Percentiles rank a stretch among this genome's conserved stretches.
phyloP scores from a whole-genome alignment of 2,797 vertebrate species.

The Karalla daura region DNA sequence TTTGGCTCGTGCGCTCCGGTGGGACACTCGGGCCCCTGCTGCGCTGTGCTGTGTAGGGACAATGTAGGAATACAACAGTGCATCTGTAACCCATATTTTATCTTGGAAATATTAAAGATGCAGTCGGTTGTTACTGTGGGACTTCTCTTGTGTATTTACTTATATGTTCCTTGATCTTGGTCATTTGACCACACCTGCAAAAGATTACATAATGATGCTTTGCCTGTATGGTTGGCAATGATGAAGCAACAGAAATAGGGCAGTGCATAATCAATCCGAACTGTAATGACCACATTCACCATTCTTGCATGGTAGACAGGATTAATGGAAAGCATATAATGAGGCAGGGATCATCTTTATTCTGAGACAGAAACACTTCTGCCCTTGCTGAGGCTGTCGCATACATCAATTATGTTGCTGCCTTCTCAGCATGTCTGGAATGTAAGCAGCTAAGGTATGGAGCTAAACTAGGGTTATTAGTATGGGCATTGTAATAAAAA shows the following conservation, averaged over 20 bases:
- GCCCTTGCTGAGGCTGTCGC: slow-evolving; percentile 1
- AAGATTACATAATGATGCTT: slow-evolving; percentile 10
- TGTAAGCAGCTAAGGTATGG: neutral
- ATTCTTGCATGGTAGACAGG: slow-evolving; percentile 29
- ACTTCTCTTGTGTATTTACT: slow-evolving; percentile 3
- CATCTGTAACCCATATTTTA: slow-evolving; percentile 12
- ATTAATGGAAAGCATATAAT: slow-evolving; percentile 30
- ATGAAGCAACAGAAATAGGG: slow-evolving; percentile 26
- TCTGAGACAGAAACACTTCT: slow-evolving; percentile 6
- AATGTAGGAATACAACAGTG: too few species aligned
- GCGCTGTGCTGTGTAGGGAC: too few species aligned
- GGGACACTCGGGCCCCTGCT: too few species aligned
- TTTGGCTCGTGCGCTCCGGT: too few species aligned
- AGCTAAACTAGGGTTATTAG: slow-evolving; percentile 9
- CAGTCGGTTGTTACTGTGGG: neutral
- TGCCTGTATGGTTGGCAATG: slow-evolving; percentile 22
- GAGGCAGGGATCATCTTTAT: slow-evolving; percentile 12
- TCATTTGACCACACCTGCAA: slow-evolving; percentile 42
- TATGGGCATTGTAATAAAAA: slow-evolving; percentile 33
- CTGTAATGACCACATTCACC: slow-evolving; percentile 41
- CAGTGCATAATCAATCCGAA: slow-evolving; percentile 12
- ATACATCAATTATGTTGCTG: slow-evolving; percentile 15
- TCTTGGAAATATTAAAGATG: slow-evolving; percentile 7
- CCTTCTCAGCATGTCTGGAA: slow-evolving; percentile 21
- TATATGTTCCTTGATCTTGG: too few species aligned